These are phyloP conservation scores for Tortrix viridana DNA, from an alignment of 2,888 invertebrate genomes.

Conservation along the genomic window DNA sequence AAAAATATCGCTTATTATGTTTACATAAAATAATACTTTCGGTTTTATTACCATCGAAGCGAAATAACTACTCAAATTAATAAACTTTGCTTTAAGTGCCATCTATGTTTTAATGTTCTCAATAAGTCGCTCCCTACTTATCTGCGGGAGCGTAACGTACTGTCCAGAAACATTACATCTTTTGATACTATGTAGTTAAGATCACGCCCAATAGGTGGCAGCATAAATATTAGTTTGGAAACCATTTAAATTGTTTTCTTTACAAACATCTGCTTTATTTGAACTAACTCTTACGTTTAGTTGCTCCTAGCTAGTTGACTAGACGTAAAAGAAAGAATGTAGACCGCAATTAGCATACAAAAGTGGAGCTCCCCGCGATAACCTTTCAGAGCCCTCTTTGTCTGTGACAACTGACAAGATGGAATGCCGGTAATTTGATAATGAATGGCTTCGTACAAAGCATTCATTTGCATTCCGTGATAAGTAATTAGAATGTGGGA, in stretches of 20 bases:
- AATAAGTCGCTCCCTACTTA: not conserved
- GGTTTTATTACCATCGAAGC: not conserved
- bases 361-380: constrained; percentile 54
- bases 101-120: constrained; percentile 14
- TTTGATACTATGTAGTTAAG: not conserved
- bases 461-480: constrained; percentile 27
- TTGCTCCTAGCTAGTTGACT: constrained; percentile 42
- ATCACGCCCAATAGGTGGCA: not conserved
- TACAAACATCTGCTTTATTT: too few species aligned
- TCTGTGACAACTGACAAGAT: constrained; percentile 46
- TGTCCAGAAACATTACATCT: not conserved
- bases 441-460: constrained; percentile 25
- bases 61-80: too few species aligned
- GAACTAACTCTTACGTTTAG: constrained; percentile 12
- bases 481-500: constrained; percentile 20
- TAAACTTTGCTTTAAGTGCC: not conserved
- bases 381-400: constrained; percentile 44
- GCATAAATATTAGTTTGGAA: not conserved
- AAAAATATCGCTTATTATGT: not conserved
- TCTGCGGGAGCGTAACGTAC: not conserved
- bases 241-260: too few species aligned
- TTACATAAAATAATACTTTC: constrained; percentile 1
- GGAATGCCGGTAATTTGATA: constrained; percentile 30
- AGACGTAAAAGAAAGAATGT: constrained; percentile 39
- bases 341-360: constrained; percentile 67